phyloP scores from a whole-genome alignment of 2,113 vertebrate genomes.

The Nyctibius bracteatus region DNA sequence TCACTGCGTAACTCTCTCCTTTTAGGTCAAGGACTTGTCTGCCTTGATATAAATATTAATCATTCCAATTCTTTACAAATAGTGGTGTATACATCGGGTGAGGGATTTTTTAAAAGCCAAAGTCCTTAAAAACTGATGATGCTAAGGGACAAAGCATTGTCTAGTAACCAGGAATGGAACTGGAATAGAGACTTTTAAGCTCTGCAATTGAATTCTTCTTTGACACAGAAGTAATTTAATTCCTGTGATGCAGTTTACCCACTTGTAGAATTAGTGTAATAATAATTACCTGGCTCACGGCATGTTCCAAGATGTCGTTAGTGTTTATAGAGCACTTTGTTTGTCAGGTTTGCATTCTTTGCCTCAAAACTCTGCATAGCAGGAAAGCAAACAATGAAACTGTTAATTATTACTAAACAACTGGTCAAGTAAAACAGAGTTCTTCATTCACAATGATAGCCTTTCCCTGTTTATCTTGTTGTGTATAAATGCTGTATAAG shows the following conservation, averaged over 20 bases:
- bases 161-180: not conserved
- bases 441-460: not conserved
- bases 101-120: not conserved
- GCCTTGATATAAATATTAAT: conserved; percentile 34
- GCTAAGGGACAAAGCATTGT: not conserved
- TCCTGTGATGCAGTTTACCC: not conserved
- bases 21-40: conserved; percentile 34
- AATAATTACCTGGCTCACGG: not conserved
- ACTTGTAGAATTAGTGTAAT: not conserved
- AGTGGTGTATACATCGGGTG: not conserved
- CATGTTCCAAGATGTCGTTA: not conserved
- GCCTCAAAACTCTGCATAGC: not conserved
- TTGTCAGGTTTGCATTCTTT: not conserved
- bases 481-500: not conserved
- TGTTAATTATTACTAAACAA: not conserved
- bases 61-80: not conserved
- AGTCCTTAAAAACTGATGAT: not conserved
- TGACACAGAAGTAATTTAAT: not conserved
- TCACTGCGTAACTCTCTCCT: not conserved
- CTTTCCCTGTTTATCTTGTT: not conserved
- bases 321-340: not conserved
- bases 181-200: not conserved
- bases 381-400: not conserved
- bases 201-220: not conserved
- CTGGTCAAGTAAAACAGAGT: not conserved